Conservation (phyloP, 2,113 vertebrate genomes). For the Eudyptes chrysolophus region DNA sequence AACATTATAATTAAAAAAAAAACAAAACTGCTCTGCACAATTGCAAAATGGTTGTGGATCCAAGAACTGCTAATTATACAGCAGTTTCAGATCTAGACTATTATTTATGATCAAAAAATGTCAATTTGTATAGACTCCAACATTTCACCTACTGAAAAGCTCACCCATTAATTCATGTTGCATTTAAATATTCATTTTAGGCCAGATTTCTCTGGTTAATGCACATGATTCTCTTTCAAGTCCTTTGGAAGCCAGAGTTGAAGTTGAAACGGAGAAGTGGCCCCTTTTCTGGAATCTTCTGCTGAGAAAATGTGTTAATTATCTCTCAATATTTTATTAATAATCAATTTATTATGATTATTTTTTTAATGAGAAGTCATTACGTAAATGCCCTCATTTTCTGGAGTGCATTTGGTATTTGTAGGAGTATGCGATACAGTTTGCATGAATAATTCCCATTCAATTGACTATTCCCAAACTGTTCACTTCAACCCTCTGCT, state of each 20-base stretch:
- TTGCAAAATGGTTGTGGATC: neutral
- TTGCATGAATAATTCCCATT: constrained; percentile 63
- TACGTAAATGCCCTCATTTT: constrained; percentile 51
- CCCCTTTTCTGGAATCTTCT: constrained; percentile 30
- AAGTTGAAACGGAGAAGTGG: neutral
- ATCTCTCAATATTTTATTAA: constrained; percentile 62
- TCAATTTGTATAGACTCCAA: constrained; percentile 48
- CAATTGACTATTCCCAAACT: constrained; percentile 54
- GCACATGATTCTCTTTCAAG: constrained; percentile 34
- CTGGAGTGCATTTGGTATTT: constrained; percentile 31
- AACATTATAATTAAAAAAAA: neutral
- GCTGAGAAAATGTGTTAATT: neutral
- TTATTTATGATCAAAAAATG: constrained; percentile 54
- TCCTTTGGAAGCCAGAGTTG: neutral
- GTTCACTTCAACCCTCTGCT: neutral
- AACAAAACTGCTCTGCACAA: neutral
- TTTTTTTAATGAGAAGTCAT: constrained; percentile 55
- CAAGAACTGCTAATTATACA: constrained; percentile 24
- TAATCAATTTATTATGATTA: constrained; percentile 61
- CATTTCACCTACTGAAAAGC: constrained; percentile 35
- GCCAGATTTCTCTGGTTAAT: constrained; percentile 31
- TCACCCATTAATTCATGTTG: constrained; percentile 39
- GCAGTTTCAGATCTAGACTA: neutral
- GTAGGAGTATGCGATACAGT: neutral
- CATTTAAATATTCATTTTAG: constrained; percentile 44